Evolutionary conservation across 2,113 vertebrate genomes (phyloP), one percentile per base, ranked within the genome.

Genomic region (Pseudorasbora parva): DNA sequence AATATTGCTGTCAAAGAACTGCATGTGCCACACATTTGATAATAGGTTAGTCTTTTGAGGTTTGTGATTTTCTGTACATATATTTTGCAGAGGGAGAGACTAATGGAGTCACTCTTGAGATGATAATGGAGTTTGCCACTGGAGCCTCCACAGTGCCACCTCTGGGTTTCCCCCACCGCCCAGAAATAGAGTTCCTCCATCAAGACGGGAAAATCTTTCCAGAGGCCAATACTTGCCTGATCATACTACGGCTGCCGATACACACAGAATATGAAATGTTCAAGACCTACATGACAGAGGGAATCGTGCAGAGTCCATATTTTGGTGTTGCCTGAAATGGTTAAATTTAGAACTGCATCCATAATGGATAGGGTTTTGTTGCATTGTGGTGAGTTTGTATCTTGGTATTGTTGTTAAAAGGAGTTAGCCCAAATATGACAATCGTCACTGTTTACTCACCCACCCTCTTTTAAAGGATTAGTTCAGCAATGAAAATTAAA

Each of bases 101-200:
- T 23, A 19, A 64, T 37, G 5, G 37, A n/a, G 12, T 82, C 14
- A 81, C 60, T 10, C 73, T 82, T 37, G 84, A 85, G 6, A 62
- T 15, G 14, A 56, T 85, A 15, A 37, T 85, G 69, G 84, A 82
- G 69, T 85, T 85, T 69, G 25, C 47, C 56, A 75, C 79, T 76
- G 84, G 49, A 82, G 80, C 84, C 23, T 82, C 80, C 51, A 27
- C 80, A 64, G 73, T 82, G 37, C 71, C 60, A 68, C 62, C 80
- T 17, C 73, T 86, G 49, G 73, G 85, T 43, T 86, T 83, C 41
- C 57, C 75, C 14, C 64, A 79, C 25, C 5, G 5, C 17, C 81
- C 81, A 56, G 51, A 83, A 83, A 86, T 79, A 23, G 2, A 80
- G 43, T 83, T 83, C 56, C 76, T 83, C 23, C 85, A 86, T 74